phyloP scores from a whole-genome alignment of 2,888 invertebrate genomes.

The Siphonodentalium dalli region DNA sequence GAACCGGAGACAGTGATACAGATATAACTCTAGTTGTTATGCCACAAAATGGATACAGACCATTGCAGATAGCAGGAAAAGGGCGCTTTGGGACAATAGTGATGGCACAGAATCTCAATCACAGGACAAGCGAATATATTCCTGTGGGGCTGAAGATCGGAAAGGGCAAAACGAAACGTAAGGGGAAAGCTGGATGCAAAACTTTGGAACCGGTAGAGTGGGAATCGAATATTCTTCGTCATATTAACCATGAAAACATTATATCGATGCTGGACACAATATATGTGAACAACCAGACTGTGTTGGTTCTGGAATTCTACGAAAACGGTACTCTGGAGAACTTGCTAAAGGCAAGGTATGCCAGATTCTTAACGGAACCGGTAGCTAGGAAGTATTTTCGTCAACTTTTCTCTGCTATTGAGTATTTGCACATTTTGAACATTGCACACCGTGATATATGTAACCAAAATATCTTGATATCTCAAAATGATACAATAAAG shows the following conservation, averaged over 20 bases:
- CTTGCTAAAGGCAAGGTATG: slow-evolving; percentile 39
- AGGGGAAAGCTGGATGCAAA: slow-evolving; percentile 24
- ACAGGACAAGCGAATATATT: slow-evolving; percentile 29
- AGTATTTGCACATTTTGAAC: slow-evolving; percentile 44
- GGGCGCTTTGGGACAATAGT: slow-evolving; percentile 49
- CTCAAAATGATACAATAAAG: slow-evolving; percentile 45
- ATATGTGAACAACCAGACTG: slow-evolving; percentile 40
- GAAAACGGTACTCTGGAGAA: slow-evolving; percentile 52
- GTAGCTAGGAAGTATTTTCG: slow-evolving; percentile 49
- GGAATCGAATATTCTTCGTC: slow-evolving; percentile 46
- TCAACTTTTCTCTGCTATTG: slow-evolving; percentile 46
- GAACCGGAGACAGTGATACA: slow-evolving; percentile 48
- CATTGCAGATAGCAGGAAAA: slow-evolving; percentile 48
- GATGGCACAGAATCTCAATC: slow-evolving; percentile 48
- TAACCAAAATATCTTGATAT: slow-evolving; percentile 51
- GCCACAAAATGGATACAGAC: slow-evolving; percentile 45
- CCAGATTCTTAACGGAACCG: slow-evolving; percentile 47
- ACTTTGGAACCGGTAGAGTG: slow-evolving; percentile 37
- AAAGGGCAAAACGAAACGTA: slow-evolving; percentile 38
- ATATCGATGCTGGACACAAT: slow-evolving; percentile 44
- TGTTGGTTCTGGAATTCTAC: slow-evolving; percentile 54
- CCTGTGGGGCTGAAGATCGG: slow-evolving; percentile 51
- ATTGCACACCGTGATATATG: slow-evolving; percentile 54
- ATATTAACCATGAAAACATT: slow-evolving; percentile 48
- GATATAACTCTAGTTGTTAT: slow-evolving; percentile 51